Conservation (phyloP, 2,888 invertebrate genomes). For the Rutpela maculata region DNA sequence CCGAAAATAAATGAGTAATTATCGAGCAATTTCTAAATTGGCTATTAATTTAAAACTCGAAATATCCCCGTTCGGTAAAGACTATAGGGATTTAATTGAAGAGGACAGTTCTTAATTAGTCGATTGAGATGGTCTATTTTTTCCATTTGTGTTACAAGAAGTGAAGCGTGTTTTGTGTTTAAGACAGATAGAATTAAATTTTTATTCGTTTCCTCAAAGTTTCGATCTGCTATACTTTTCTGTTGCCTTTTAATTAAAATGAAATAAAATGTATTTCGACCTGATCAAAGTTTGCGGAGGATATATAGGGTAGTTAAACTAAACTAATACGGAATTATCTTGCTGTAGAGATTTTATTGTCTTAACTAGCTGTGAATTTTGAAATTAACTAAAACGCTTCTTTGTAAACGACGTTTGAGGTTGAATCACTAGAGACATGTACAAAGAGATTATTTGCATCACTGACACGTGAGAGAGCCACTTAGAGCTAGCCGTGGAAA, state of each 20-base stretch:
- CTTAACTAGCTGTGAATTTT: no score
- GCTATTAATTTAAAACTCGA: conserved; percentile 39
- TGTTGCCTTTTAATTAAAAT: not conserved
- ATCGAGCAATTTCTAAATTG: conserved; percentile 44
- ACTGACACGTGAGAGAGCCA: no score
- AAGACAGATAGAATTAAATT: conserved; percentile 3
- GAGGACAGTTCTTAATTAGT: conserved; percentile 17
- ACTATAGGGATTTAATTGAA: conserved; percentile 30
- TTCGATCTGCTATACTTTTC: not conserved
- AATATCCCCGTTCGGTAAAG: conserved; percentile 22
- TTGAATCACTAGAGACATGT: no score
- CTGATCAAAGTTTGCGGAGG: no score
- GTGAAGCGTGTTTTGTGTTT: not conserved
- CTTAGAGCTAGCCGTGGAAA: no score
- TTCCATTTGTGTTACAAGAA: not conserved
- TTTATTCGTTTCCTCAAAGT: not conserved
- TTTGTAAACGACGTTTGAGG: no score
- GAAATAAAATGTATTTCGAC: not conserved
- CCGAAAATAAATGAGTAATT: conserved; percentile 41
- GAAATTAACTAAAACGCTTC: no score
- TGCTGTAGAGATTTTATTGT: no score
- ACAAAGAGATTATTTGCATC: no score
- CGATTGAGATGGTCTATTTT: conserved; percentile 19
- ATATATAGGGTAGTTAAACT: no score
- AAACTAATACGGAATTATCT: no score